A percentile compares a stretch with the other conserved stretches of the same genome.
Evolutionary conservation across 2,888 invertebrate species (phyloP).

Genomic region (Synanthedon tipuliformis): DNA sequence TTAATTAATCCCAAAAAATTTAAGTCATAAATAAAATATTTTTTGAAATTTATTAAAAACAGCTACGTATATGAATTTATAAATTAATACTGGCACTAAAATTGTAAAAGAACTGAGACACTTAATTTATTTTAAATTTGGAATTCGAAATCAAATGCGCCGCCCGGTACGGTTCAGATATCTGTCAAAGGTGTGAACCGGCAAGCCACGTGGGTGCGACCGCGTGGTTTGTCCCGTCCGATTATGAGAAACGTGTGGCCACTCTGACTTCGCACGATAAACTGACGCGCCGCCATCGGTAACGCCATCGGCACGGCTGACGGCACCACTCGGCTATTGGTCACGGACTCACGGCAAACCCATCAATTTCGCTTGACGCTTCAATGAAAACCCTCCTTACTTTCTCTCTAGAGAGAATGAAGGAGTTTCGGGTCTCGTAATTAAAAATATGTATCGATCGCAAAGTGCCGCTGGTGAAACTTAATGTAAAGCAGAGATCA

Average conservation of each 20-base stretch:
- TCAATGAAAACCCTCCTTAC: conserved; percentile 61
- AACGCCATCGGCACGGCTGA: conserved; percentile 19
- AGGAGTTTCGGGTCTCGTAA: conserved; percentile 30
- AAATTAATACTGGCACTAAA: too few relatives aligned
- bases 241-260: conserved; percentile 54
- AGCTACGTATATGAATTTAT: too few relatives aligned
- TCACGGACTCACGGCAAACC: conserved; percentile 53
- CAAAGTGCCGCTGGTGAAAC: conserved; percentile 6
- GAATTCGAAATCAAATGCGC: conserved; percentile 11
- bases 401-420: conserved; percentile 49
- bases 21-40: too few relatives aligned
- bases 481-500: background rate
- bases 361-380: conserved; percentile 66
- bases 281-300: conserved; percentile 38
- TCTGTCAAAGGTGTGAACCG: conserved; percentile 7
- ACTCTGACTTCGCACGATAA: conserved; percentile 56
- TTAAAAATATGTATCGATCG: conserved; percentile 29
- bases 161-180: background rate
- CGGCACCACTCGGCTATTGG: conserved; percentile 53
- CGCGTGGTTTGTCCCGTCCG: conserved; percentile 44
- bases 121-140: conserved; percentile 6
- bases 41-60: too few relatives aligned
- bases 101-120: conserved; percentile 3
- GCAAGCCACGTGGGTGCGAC: conserved; percentile 30
- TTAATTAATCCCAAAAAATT: too few relatives aligned